These are phyloP conservation scores for Caenorhabditis zanzibari DNA, from an alignment of 2,888 invertebrate species.

Conservation along the genomic window DNA sequence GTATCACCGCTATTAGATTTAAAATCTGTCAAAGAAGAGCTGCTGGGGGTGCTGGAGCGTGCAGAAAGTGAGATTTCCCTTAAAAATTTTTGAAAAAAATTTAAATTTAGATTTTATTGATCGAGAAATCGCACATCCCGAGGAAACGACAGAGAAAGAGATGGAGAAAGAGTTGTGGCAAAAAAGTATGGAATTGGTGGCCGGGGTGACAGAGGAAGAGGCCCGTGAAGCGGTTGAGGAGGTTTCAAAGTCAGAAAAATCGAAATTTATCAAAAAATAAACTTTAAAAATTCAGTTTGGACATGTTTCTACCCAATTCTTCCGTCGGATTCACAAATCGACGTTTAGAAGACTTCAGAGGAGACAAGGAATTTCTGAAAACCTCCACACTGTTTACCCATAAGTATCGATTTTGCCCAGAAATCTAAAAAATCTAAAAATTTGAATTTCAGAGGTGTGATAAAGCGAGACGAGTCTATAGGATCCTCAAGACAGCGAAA, in stretches of 20 bases:
- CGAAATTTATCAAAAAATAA: neutral
- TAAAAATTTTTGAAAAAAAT: neutral
- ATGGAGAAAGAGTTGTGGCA: conserved; percentile 27
- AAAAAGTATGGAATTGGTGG: neutral
- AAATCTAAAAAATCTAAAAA: neutral
- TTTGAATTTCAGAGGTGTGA: conserved; percentile 19
- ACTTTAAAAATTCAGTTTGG: conserved; percentile 16
- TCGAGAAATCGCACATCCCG: neutral
- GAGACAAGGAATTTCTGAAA: neutral
- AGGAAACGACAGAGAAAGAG: neutral
- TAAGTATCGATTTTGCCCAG: conserved; percentile 2
- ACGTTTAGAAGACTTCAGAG: conserved; percentile 33
- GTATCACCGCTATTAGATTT: conserved; percentile 66
- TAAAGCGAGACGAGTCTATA: conserved; percentile 10
- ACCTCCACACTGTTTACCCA: conserved; percentile 30
- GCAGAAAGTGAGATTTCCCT: conserved; percentile 36
- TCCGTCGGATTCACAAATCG: conserved; percentile 11
- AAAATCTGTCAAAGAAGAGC: conserved; percentile 53
- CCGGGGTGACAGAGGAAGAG: conserved; percentile 22
- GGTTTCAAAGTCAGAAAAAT: conserved; percentile 31
- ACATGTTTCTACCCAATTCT: conserved; percentile 32
- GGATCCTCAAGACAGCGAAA: conserved; percentile 47
- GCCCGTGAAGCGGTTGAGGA: conserved; percentile 24
- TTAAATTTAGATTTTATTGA: conserved; percentile 16
- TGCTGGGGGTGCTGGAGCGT: conserved; percentile 1